A percentile compares a stretch with the other conserved stretches of the same genome.
phyloP scores from a whole-genome alignment of 1,140 invertebrate species.

The Tenebrio molitor region DNA sequence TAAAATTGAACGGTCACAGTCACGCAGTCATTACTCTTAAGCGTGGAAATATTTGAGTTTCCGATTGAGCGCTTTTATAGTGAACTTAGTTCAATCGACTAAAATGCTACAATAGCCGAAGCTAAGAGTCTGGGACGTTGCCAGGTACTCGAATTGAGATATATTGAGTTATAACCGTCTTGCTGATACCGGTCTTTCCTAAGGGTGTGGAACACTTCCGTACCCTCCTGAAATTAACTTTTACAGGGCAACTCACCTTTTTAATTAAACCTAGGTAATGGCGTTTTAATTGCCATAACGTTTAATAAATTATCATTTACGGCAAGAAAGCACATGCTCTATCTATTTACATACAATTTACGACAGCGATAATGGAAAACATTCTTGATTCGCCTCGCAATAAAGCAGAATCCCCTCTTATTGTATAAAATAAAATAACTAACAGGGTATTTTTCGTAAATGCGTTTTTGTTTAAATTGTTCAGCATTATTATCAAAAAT shows the following conservation, averaged over 20 bases:
- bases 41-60: slow-evolving; percentile 31
- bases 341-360: slow-evolving; percentile 36
- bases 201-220: slow-evolving; percentile 35
- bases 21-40: slow-evolving; percentile 6
- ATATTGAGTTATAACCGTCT: slow-evolving; percentile 45
- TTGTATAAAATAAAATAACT: too few relatives aligned
- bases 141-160: slow-evolving; percentile 45
- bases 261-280: slow-evolving; percentile 38
- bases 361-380: slow-evolving; percentile 25
- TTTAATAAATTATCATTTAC: slow-evolving; percentile 31
- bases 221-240: slow-evolving; percentile 37
- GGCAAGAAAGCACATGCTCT: slow-evolving; percentile 8
- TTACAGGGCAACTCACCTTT: slow-evolving; percentile 22
- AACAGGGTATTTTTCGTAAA: too few relatives aligned
- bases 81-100: slow-evolving; percentile 21
- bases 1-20: not conserved
- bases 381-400: too few relatives aligned
- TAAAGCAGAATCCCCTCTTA: too few relatives aligned
- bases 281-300: slow-evolving; percentile 37
- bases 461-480: too few relatives aligned
- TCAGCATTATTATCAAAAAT: too few relatives aligned
- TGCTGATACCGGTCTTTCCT: slow-evolving; percentile 41
- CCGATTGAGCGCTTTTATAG: slow-evolving; percentile 18
- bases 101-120: slow-evolving; percentile 38
- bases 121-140: slow-evolving; percentile 41